These are phyloP conservation scores for Ptiloglossa arizonensis DNA, from an alignment of 1,140 invertebrate species.

Conservation along the genomic window DNA sequence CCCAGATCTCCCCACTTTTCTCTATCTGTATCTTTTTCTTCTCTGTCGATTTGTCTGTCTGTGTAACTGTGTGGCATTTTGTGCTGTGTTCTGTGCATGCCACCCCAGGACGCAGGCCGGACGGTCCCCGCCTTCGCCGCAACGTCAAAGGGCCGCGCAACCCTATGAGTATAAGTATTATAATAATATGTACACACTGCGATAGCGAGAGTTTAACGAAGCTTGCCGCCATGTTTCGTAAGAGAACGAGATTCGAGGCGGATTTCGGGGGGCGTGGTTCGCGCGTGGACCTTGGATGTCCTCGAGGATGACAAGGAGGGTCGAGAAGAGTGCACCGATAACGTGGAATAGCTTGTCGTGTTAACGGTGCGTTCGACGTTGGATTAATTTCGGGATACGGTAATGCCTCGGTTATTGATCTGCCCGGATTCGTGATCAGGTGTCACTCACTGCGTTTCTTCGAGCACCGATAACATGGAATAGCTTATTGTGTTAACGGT, in stretches of 20 bases:
- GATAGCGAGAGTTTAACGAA: constrained; percentile 16
- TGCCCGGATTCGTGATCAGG: no score
- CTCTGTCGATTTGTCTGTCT: constrained; percentile 77
- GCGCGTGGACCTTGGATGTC: constrained; percentile 20
- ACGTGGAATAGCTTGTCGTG: no score
- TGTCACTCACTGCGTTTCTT: no score
- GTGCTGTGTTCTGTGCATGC: constrained; percentile 82
- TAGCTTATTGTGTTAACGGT: no score
- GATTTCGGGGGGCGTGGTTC: no score
- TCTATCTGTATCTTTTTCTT: constrained; percentile 41
- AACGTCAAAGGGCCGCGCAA: constrained; percentile 81
- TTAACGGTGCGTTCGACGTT: neutral
- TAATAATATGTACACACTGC: constrained; percentile 65
- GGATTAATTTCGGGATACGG: no score
- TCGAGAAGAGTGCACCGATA: neutral
- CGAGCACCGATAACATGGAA: no score
- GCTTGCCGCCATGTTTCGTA: constrained; percentile 11
- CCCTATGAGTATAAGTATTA: constrained; percentile 81
- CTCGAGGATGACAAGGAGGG: neutral
- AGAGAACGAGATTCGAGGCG: constrained; percentile 6
- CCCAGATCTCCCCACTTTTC: neutral
- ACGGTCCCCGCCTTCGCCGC: constrained; percentile 81
- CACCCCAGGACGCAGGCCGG: constrained; percentile 80
- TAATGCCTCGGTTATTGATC: no score
- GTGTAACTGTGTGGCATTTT: constrained; percentile 81